phyloP scores from a whole-genome alignment of 1,140 invertebrate species.

The Aphelenchoides avenae region DNA sequence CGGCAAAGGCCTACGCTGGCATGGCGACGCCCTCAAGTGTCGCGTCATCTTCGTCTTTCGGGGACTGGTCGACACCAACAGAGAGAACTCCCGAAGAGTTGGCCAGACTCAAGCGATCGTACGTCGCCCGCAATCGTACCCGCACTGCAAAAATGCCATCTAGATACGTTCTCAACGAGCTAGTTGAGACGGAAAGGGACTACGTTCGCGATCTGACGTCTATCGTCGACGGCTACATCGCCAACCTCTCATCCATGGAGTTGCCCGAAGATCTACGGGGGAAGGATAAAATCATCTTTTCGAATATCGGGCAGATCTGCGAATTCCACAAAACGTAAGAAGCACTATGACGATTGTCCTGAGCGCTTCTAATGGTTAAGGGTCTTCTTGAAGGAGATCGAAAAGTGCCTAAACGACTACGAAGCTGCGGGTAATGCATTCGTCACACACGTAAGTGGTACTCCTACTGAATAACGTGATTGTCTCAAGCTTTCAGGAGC shows the following conservation, averaged over 20 bases:
- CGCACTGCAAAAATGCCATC: too few species aligned
- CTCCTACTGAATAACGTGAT: not conserved
- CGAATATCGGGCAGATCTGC: constrained; percentile 94
- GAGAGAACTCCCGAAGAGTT: too few species aligned
- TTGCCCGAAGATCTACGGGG: constrained; percentile 81
- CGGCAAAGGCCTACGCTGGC: too few species aligned
- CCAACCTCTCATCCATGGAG: constrained; percentile 46
- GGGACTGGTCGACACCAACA: too few species aligned
- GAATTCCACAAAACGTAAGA: constrained; percentile 99
- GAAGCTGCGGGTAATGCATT: constrained; percentile 67
- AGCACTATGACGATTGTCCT: constrained; percentile 7
- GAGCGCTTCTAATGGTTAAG: too few species aligned
- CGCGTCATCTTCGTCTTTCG: too few species aligned
- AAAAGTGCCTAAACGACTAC: constrained; percentile 77
- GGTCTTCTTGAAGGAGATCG: constrained; percentile 79
- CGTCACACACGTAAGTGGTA: constrained; percentile 63
- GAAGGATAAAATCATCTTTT: constrained; percentile 95
- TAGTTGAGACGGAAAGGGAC: too few species aligned
- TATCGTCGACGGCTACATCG: constrained; percentile 69
- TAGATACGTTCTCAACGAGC: too few species aligned
- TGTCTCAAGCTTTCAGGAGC: constrained; percentile 66
- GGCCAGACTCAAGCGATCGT: too few species aligned
- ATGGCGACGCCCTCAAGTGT: too few species aligned
- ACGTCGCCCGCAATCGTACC: too few species aligned
- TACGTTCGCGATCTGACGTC: too few species aligned